These are phyloP conservation scores for Gymnarchus niloticus DNA, from an alignment of 2,113 vertebrate species.

Conservation along the genomic window DNA sequence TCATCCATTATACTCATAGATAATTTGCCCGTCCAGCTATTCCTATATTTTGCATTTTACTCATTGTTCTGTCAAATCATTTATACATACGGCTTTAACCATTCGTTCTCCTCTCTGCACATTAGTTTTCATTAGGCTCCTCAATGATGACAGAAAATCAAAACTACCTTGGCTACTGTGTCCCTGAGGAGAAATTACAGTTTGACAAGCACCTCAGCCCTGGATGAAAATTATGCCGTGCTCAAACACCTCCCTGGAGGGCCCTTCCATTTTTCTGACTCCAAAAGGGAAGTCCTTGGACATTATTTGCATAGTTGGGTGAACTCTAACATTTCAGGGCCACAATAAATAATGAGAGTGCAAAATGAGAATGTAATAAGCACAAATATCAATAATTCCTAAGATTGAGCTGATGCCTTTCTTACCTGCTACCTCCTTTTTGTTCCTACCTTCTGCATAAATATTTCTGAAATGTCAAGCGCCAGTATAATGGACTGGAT, in stretches of 20 bases:
- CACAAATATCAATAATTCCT: not conserved
- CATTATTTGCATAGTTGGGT: not conserved
- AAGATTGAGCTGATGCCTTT: not conserved
- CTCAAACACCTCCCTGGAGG: conserved; percentile 33
- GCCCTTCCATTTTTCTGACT: conserved; percentile 30
- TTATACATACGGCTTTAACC: conserved; percentile 43
- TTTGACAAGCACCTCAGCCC: conserved; percentile 40
- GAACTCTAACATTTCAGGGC: not conserved
- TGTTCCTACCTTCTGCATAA: not conserved
- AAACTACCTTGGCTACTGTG: conserved; percentile 26
- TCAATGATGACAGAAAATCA: conserved; percentile 46
- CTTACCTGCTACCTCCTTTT: not conserved
- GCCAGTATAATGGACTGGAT: not conserved
- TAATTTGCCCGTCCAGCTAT: not conserved
- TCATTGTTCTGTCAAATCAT: conserved; percentile 36
- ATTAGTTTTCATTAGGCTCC: conserved; percentile 48
- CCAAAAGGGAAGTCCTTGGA: conserved; percentile 13
- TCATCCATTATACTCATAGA: conserved; percentile 27
- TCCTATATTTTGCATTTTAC: conserved; percentile 37
- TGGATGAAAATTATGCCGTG: conserved; percentile 43
- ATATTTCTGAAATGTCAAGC: not conserved
- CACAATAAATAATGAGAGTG: not conserved
- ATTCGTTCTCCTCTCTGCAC: conserved; percentile 44
- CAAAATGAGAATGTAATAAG: not conserved
- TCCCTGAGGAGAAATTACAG: conserved; percentile 43